Evolutionary conservation across 2,113 vertebrate genomes (phyloP), one percentile per base, ranked within the genome.

Genomic region (Ammodytes marinus): DNA sequence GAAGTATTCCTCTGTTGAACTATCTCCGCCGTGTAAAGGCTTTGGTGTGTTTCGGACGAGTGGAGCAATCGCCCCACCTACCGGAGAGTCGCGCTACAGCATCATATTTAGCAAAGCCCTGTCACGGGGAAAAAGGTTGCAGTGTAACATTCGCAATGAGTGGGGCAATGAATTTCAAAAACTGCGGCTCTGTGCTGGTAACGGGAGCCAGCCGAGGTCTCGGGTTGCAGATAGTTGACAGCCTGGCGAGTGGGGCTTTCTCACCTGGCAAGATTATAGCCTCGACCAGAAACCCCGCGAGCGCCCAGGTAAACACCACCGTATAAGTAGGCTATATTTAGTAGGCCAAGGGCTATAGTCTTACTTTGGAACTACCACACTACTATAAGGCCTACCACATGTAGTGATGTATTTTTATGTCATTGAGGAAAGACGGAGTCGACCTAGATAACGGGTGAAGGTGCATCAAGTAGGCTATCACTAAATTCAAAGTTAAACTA

Each of bases 161-260:
- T 19, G 85, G 84, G 10, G 77, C 77, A 0, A 0, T 8, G 15
- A 70, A 69, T 17, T 95, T 95, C 68, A 85, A 73, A 63, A 88
- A 83, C 60, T 95, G 94, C 69, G 86, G 92, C 69, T 93, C 94
- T 9, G 89, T 96, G 60, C 82, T 96, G 89, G 91, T 96, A 50
- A 96, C 96, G 12, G 95, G 95, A 59, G 95, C 94, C 53, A 95
- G 84, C 80, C 92, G 95, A 1, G 95, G 95, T 14, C 93, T 96
- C 70, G 95, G 95, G 0, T 86, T 96, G 86, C 94, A 96, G 58
- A 63, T 96, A 11, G 95, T 95, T 45, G 71, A 93, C 47, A 94
- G 82, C 1, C 89, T 96, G 71, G 93, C 84, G 0, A 82, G 57
- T 13, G 89, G 91, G 78, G 72, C 4, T 3, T 92, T 87, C 15